phyloP scores from a whole-genome alignment of 2,797 vertebrate species.

The Sitta carolinensis region DNA sequence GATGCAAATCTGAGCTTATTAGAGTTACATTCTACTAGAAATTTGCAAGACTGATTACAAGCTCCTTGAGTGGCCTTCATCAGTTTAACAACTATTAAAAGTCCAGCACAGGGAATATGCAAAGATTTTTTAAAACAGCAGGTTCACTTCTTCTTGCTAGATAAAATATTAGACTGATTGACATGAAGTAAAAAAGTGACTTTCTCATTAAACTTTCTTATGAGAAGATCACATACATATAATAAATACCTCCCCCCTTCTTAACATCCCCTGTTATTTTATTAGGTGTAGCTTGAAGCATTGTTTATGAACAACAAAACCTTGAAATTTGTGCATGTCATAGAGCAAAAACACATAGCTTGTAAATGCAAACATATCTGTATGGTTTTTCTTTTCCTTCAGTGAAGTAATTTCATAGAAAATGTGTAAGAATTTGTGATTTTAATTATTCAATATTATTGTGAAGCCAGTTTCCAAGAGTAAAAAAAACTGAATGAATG shows the following conservation, averaged over 20 bases:
- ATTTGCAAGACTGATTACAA: conserved; percentile 32
- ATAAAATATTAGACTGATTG: not conserved
- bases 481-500: not conserved
- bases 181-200: not conserved
- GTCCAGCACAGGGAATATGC: not conserved
- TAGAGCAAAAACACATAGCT: not conserved
- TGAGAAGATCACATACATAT: not conserved
- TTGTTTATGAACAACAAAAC: not conserved
- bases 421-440: not conserved
- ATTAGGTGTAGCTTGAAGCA: not conserved
- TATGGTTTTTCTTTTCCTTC: not conserved
- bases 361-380: not conserved
- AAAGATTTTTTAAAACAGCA: not conserved
- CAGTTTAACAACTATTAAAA: conserved; percentile 4
- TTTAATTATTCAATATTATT: not conserved
- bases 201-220: not conserved
- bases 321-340: not conserved
- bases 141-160: not conserved
- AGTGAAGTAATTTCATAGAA: not conserved
- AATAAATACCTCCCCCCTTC: not conserved
- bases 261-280: not conserved
- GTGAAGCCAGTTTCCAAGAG: not conserved
- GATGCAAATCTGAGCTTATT: not conserved
- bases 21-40: not conserved
- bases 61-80: not conserved